Conservation (phyloP, 2,797 vertebrate genomes). For the Pelodytes ibericus region DNA sequence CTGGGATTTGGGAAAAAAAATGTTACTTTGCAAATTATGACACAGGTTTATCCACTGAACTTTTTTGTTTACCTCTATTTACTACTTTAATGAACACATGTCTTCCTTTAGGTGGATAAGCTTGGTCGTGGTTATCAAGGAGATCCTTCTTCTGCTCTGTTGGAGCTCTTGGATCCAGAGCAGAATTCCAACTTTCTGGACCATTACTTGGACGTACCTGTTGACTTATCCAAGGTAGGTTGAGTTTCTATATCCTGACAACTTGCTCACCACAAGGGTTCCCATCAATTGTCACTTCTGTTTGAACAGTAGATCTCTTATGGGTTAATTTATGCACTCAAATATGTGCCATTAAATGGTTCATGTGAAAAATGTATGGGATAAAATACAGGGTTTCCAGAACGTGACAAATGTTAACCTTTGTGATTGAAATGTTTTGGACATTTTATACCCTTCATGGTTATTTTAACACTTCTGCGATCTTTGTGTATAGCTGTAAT, state of each 20-base stretch:
- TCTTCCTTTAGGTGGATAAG: constrained; percentile 87
- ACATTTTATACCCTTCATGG: too few species aligned
- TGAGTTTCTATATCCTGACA: background rate
- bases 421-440: too few species aligned
- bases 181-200: constrained; percentile 97
- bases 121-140: constrained; percentile 96
- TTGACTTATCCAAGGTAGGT: constrained; percentile 92
- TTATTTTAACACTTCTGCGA: too few species aligned
- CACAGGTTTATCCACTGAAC: too few species aligned
- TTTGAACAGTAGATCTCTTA: too few species aligned
- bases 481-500: too few species aligned
- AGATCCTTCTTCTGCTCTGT: constrained; percentile 91
- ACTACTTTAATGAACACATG: background rate
- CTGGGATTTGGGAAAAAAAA: background rate
- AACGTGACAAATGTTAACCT: too few species aligned
- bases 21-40: background rate
- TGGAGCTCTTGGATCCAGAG: constrained; percentile 94
- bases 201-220: constrained; percentile 95
- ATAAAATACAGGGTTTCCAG: too few species aligned
- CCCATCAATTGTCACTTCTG: background rate
- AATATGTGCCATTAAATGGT: too few species aligned
- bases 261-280: background rate
- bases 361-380: too few species aligned
- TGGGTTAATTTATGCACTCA: too few species aligned
- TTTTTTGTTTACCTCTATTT: too few species aligned